Conservation (phyloP, 2,797 vertebrate species). For the Catharus ustulatus region DNA sequence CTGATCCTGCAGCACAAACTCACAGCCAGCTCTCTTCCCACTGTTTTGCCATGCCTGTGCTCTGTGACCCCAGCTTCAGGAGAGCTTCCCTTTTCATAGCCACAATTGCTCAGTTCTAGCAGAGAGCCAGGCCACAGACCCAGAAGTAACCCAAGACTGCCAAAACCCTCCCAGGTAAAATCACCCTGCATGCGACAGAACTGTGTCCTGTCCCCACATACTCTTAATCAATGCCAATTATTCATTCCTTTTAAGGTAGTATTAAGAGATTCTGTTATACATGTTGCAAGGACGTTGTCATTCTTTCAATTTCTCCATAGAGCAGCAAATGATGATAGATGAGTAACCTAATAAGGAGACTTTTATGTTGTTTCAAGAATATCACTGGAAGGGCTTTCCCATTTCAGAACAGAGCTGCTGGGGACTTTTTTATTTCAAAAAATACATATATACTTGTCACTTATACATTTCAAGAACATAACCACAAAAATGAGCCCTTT, state of each 20-base stretch:
- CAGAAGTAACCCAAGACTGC: not conserved
- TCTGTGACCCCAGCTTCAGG: not conserved
- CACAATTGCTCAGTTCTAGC: not conserved
- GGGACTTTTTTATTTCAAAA: not conserved
- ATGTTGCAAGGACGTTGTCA: not conserved
- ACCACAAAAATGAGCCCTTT: not conserved
- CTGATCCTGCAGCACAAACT: not conserved
- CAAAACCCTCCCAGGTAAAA: not conserved
- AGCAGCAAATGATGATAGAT: not conserved
- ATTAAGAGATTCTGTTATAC: slow-evolving; percentile 12
- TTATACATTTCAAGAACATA: not conserved
- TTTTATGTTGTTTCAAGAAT: not conserved
- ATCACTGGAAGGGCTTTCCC: not conserved
- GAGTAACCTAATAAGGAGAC: not conserved
- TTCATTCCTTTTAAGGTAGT: not conserved
- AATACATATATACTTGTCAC: not conserved
- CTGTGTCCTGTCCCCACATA: not conserved
- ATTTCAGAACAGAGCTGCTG: not conserved
- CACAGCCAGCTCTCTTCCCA: not conserved
- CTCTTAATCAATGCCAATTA: not conserved
- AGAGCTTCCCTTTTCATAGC: not conserved
- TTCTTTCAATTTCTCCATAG: not conserved
- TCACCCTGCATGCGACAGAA: not conserved
- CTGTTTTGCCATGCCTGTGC: not conserved
- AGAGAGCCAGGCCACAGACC: not conserved